Conservation (phyloP, 1,140 invertebrate species). For the Augochlora pura region DNA sequence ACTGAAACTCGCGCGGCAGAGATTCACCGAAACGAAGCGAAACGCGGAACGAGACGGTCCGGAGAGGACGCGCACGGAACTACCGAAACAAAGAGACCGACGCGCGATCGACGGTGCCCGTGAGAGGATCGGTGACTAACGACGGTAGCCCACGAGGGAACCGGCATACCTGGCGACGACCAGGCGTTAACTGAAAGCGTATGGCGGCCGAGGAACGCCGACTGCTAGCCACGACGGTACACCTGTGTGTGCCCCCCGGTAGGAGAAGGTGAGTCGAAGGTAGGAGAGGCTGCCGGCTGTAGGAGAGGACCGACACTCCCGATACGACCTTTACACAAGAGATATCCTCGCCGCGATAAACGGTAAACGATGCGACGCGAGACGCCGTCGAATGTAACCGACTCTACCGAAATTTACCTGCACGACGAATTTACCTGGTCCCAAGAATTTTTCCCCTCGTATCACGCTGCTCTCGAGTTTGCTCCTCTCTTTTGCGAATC, state of each 20-base stretch:
- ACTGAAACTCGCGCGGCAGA: slow-evolving; percentile 3
- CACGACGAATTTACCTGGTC: too few species aligned
- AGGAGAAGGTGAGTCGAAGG: slow-evolving; percentile 58
- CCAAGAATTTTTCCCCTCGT: not conserved
- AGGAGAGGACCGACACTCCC: slow-evolving; percentile 47
- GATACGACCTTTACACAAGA: slow-evolving; percentile 70
- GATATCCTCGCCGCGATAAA: slow-evolving; percentile 37
- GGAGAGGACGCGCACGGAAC: too few species aligned
- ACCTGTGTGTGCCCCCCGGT: slow-evolving; percentile 66
- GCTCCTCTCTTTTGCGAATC: too few species aligned
- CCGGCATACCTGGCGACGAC: slow-evolving; percentile 68
- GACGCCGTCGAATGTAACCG: not conserved
- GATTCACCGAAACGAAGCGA: too few species aligned
- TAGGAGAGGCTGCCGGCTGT: slow-evolving; percentile 51
- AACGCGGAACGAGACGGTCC: not conserved
- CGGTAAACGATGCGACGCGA: slow-evolving; percentile 18
- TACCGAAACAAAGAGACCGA: not conserved
- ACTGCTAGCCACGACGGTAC: slow-evolving; percentile 67
- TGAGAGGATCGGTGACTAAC: not conserved
- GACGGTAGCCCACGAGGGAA: not conserved
- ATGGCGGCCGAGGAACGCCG: slow-evolving; percentile 64
- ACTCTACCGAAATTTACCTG: not conserved
- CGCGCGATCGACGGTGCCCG: too few species aligned
- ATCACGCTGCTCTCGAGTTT: too few species aligned
- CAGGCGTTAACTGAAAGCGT: slow-evolving; percentile 71